A percentile compares a stretch with the other conserved stretches of the same genome.
phyloP scores from a whole-genome alignment of 2,113 vertebrate species.

The Tauraco erythrolophus region DNA sequence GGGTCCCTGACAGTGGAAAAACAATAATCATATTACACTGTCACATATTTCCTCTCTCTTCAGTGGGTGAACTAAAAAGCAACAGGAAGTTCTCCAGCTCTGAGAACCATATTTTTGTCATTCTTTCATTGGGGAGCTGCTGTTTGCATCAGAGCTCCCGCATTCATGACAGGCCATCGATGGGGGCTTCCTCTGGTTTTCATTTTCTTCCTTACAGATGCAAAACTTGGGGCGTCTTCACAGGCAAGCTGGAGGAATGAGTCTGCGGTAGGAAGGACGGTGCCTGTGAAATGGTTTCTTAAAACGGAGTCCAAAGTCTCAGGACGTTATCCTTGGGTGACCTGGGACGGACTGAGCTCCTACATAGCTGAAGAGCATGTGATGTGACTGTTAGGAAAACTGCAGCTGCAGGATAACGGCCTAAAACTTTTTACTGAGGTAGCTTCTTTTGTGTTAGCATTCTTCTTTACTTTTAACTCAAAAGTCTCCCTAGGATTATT shows the following conservation, averaged over 20 bases:
- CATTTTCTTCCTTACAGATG: constrained; percentile 48
- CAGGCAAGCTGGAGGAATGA: constrained; percentile 19
- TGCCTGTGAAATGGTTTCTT: constrained; percentile 21
- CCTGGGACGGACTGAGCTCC: constrained; percentile 10
- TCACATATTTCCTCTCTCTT: constrained; percentile 16
- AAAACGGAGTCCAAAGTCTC: background rate
- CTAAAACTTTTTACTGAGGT: background rate
- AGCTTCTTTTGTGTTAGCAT: background rate
- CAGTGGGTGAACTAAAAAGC: background rate
- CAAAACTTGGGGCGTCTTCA: background rate
- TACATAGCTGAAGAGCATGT: background rate
- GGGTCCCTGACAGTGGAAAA: constrained; percentile 3
- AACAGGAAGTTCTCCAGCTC: background rate
- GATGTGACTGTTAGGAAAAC: background rate
- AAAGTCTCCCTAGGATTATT: background rate
- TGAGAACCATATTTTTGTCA: constrained; percentile 19
- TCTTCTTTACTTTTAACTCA: constrained; percentile 3
- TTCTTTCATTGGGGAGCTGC: background rate
- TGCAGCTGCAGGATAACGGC: background rate
- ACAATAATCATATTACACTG: constrained; percentile 11
- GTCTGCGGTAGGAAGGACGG: background rate
- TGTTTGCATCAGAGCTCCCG: background rate
- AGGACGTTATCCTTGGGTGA: constrained; percentile 56
- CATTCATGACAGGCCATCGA: background rate
- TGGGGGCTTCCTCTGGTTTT: constrained; percentile 47